Percentiles rank a stretch among this genome's conserved stretches.
Conservation (phyloP, 1,140 invertebrate species). For the Tribolium madens region DNA sequence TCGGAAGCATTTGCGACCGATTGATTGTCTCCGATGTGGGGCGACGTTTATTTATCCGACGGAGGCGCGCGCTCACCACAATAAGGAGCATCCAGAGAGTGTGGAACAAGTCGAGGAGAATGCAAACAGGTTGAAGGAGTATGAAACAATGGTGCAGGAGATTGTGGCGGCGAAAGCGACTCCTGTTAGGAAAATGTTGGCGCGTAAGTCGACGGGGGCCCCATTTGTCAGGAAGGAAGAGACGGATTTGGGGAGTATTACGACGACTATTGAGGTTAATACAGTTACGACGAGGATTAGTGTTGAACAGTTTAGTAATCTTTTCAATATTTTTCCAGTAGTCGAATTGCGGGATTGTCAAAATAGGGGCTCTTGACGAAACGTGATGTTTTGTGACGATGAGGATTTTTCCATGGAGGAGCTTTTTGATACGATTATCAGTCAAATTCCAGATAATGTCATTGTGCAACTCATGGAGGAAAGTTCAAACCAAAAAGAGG, state of each 20-base stretch:
- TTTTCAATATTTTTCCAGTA: constrained; percentile 39
- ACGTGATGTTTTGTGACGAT: constrained; percentile 5
- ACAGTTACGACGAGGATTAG: constrained; percentile 8
- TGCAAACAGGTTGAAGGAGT: not conserved
- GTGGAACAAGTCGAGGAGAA: constrained; percentile 7
- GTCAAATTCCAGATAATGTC: constrained; percentile 20
- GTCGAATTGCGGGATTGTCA: constrained; percentile 22
- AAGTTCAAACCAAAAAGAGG: not conserved
- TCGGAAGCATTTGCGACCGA: constrained; percentile 49
- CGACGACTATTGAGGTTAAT: constrained; percentile 31
- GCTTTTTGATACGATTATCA: constrained; percentile 5
- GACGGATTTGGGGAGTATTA: not conserved
- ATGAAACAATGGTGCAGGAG: not conserved
- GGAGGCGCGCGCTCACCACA: constrained; percentile 27
- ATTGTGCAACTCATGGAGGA: constrained; percentile 16
- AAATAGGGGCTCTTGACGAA: constrained; percentile 11
- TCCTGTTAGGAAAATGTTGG: constrained; percentile 22
- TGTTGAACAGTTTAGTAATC: constrained; percentile 27
- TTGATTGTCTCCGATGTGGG: constrained; percentile 51
- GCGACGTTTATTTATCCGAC: constrained; percentile 32
- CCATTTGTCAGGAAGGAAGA: constrained; percentile 7
- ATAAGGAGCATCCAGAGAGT: constrained; percentile 40
- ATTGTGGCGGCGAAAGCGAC: not conserved
- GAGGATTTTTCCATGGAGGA: not conserved
- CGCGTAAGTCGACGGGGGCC: constrained; percentile 53